These are phyloP conservation scores for Arbacia lixula DNA, from an alignment of 53 echinoderm and acorn worm genomes.

Conservation along the genomic window DNA sequence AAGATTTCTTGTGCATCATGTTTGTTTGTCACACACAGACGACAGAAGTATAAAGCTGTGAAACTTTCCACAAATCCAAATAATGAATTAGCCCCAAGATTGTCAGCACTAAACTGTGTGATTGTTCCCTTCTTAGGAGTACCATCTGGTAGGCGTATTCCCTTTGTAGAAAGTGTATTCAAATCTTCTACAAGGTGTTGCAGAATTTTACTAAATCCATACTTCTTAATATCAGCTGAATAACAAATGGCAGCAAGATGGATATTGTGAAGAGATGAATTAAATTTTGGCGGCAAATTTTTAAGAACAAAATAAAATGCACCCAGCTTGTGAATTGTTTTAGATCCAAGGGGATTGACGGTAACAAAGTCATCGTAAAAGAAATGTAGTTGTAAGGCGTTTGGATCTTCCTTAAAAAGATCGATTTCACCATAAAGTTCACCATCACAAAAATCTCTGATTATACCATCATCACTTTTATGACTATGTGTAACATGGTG, in stretches of 20 bases:
- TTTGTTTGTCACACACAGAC: conserved; percentile 39
- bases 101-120: conserved; percentile 43
- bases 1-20: conserved; percentile 33
- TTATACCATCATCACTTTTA: conserved; percentile 32
- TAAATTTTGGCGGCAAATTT: conserved; percentile 62
- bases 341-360: conserved; percentile 52
- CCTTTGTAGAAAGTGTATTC: conserved; percentile 7
- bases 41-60: conserved; percentile 32
- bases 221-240: conserved; percentile 55
- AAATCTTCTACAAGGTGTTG: conserved; percentile 48
- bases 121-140: conserved; percentile 34
- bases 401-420: conserved; percentile 57
- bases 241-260: conserved; percentile 56
- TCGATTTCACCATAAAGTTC: conserved; percentile 43
- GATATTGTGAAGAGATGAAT: conserved; percentile 55
- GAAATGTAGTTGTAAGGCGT: conserved; percentile 59
- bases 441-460: conserved; percentile 71
- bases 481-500: conserved; percentile 54
- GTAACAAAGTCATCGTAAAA: conserved; percentile 61
- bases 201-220: conserved; percentile 60
- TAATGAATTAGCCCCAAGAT: conserved; percentile 52
- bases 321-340: conserved; percentile 63
- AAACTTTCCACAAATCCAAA: conserved; percentile 59
- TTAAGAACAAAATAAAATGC: conserved; percentile 57
- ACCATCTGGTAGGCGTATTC: conserved; percentile 14